Evolutionary conservation across 2,113 vertebrate species (phyloP).

Genomic region (Eolophus roseicapilla): DNA sequence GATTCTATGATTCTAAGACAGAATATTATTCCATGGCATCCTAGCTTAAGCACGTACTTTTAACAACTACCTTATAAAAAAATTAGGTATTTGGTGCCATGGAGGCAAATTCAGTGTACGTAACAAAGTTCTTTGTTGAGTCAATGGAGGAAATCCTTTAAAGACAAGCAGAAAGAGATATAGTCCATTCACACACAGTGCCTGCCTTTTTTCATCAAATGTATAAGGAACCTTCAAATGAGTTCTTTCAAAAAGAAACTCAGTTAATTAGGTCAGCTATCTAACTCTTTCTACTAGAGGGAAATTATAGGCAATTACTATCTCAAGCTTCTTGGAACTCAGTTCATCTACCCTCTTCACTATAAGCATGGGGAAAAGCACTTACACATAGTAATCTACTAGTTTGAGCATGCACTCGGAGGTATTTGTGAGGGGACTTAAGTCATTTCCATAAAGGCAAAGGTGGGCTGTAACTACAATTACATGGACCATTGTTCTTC

Average conservation of each 20-base stretch:
- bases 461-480: not conserved
- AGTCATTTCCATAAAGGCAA: not conserved
- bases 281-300: not conserved
- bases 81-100: not conserved
- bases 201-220: not conserved
- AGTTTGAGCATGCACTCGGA: not conserved
- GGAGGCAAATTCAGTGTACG: not conserved
- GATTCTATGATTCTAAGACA: not conserved
- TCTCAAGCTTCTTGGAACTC: not conserved
- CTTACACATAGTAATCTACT: not conserved
- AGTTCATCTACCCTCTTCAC: not conserved
- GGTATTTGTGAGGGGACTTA: not conserved
- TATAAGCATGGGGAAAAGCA: not conserved
- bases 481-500: not conserved
- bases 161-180: not conserved
- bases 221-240: not conserved
- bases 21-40: not conserved
- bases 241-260: not conserved
- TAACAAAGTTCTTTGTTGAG: not conserved
- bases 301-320: not conserved
- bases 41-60: not conserved
- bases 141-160: not conserved
- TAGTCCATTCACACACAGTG: not conserved
- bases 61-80: not conserved
- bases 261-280: not conserved